Percentiles rank a stretch among this genome's conserved stretches.
Conservation (phyloP, 2,113 vertebrate genomes). For the Monopterus albus region DNA sequence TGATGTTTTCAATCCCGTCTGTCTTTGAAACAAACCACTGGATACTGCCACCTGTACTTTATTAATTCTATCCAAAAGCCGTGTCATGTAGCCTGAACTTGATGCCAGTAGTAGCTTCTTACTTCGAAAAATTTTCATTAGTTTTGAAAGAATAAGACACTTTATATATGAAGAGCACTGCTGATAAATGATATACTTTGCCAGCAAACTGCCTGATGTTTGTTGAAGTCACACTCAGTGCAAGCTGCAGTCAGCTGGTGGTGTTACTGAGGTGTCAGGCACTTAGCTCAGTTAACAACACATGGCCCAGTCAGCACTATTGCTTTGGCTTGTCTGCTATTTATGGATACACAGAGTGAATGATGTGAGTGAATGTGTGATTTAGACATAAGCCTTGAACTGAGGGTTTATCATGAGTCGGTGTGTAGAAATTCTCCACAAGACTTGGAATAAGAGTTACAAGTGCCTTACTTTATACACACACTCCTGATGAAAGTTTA, state of each 20-base stretch:
- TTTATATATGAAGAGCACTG: background rate
- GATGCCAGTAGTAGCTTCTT: too few species aligned
- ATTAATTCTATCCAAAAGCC: too few species aligned
- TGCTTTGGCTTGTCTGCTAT: background rate
- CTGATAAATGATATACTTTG: background rate
- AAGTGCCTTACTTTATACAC: too few species aligned
- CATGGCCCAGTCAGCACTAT: background rate
- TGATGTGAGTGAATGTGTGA: background rate
- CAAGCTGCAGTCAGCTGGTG: slow-evolving; percentile 34
- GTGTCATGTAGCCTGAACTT: too few species aligned
- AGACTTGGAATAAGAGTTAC: background rate
- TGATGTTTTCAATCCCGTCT: too few species aligned
- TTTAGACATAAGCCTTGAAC: background rate
- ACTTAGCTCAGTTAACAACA: background rate
- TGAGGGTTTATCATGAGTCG: background rate
- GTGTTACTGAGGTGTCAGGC: slow-evolving; percentile 8
- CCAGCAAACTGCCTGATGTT: too few species aligned
- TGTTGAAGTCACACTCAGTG: background rate
- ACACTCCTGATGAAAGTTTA: background rate
- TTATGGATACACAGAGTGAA: slow-evolving; percentile 3
- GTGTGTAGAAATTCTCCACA: background rate
- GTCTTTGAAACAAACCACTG: too few species aligned
- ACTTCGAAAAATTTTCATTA: too few species aligned
- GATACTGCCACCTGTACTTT: too few species aligned
- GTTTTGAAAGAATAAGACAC: too few species aligned